Evolutionary conservation across 2,888 invertebrate species (phyloP).

Genomic region (Cephus nigrinus): DNA sequence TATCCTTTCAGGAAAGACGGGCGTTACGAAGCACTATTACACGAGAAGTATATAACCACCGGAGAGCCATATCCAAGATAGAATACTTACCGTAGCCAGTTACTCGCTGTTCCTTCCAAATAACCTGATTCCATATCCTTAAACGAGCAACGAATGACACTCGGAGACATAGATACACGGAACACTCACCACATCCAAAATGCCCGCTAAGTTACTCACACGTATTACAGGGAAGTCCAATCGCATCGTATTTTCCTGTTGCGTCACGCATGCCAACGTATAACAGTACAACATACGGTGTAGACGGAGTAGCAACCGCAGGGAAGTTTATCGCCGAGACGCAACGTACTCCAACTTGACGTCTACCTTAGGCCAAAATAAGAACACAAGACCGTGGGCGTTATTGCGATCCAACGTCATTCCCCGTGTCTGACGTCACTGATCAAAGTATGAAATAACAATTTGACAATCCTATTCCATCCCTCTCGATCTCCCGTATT

Average conservation of each 20-base stretch:
- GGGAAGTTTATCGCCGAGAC: neutral
- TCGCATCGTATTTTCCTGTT: slow-evolving; percentile 54
- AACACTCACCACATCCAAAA: neutral
- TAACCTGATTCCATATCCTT: neutral
- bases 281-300: slow-evolving; percentile 56
- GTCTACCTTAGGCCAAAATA: neutral
- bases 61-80: neutral
- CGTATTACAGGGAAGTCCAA: slow-evolving; percentile 37
- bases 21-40: slow-evolving; percentile 19
- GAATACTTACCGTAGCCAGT: neutral
- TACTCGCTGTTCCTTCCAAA: neutral
- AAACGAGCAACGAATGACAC: neutral
- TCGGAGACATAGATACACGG: neutral
- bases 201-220: neutral
- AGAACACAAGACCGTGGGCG: neutral
- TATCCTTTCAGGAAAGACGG: slow-evolving; percentile 14
- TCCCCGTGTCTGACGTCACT: neutral
- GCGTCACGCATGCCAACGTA: slow-evolving; percentile 60
- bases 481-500: neutral
- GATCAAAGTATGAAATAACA: neutral
- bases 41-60: neutral
- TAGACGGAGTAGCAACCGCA: slow-evolving; percentile 3
- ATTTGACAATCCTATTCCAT: neutral
- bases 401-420: neutral
- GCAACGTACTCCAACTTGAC: neutral